Evolutionary conservation across 92 coral and sea anemone genomes (phyloP).

Genomic region (Phymanthus crucifer): DNA sequence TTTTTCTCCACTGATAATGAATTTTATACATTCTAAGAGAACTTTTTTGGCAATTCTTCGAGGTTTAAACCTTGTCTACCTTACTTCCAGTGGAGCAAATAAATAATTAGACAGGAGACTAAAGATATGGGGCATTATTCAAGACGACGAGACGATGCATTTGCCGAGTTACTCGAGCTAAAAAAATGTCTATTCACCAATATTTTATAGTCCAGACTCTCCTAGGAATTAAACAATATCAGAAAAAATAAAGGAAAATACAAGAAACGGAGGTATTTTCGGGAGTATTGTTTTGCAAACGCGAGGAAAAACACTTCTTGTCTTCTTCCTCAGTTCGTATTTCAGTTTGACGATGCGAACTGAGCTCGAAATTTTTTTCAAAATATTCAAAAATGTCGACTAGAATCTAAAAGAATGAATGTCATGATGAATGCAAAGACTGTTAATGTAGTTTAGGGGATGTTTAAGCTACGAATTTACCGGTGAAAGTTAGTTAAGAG

Average conservation of each 20-base stretch:
- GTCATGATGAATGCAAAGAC: background rate
- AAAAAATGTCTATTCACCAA: background rate
- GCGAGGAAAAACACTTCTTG: background rate
- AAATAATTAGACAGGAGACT: background rate
- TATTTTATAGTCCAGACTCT: background rate
- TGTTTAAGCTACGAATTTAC: background rate
- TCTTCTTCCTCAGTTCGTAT: background rate
- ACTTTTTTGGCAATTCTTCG: background rate
- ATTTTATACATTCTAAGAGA: constrained; percentile 5
- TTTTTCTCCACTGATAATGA: constrained; percentile 12
- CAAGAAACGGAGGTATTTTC: background rate
- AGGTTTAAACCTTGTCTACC: background rate
- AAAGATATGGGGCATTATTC: background rate
- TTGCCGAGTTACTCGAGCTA: background rate
- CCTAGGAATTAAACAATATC: background rate
- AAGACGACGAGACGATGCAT: background rate
- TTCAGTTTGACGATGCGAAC: background rate
- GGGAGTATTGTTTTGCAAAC: background rate
- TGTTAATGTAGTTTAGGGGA: background rate
- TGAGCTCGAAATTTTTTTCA: background rate
- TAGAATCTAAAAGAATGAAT: background rate
- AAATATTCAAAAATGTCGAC: background rate
- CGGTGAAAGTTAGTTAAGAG: background rate
- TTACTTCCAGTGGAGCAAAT: background rate
- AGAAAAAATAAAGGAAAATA: background rate